phyloP scores from a whole-genome alignment of 2,888 invertebrate species.

The Hypsopygia costalis region DNA sequence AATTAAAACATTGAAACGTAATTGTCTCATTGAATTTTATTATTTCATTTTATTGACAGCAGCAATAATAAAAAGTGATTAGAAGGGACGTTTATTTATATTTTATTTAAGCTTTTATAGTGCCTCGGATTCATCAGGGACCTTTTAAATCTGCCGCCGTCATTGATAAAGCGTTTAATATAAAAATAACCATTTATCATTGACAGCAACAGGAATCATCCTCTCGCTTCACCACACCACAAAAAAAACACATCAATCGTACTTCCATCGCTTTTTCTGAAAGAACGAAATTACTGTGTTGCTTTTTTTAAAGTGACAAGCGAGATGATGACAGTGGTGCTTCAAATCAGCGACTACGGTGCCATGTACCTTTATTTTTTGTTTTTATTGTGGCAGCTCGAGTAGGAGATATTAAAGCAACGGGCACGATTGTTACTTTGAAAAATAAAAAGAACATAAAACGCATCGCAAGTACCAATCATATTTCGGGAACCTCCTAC shows the following conservation, averaged over 20 bases:
- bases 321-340: conserved; percentile 73
- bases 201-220: conserved; percentile 55
- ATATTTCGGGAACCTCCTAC: conserved; percentile 65
- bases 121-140: conserved; percentile 75
- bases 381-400: conserved; percentile 59
- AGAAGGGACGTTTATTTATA: conserved; percentile 12
- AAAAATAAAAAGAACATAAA: conserved; percentile 21
- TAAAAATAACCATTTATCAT: conserved; percentile 41
- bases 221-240: conserved; percentile 56
- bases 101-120: conserved; percentile 37
- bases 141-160: conserved; percentile 44
- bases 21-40: conserved; percentile 2
- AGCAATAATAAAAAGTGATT: too few relatives aligned
- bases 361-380: conserved; percentile 64
- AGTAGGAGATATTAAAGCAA: conserved; percentile 56
- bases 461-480: conserved; percentile 53
- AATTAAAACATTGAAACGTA: conserved; percentile 1
- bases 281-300: conserved; percentile 22
- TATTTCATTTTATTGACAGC: conserved; percentile 21
- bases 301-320: conserved; percentile 40
- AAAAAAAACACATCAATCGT: conserved; percentile 21
- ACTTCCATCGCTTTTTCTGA: conserved; percentile 25
- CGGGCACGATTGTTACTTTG: conserved; percentile 65
- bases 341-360: conserved; percentile 76
- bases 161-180: conserved; percentile 44